A percentile compares a stretch with the other conserved stretches of the same genome.
Conservation (phyloP, 2,888 invertebrate genomes). For the Hyppa rectilinea region DNA sequence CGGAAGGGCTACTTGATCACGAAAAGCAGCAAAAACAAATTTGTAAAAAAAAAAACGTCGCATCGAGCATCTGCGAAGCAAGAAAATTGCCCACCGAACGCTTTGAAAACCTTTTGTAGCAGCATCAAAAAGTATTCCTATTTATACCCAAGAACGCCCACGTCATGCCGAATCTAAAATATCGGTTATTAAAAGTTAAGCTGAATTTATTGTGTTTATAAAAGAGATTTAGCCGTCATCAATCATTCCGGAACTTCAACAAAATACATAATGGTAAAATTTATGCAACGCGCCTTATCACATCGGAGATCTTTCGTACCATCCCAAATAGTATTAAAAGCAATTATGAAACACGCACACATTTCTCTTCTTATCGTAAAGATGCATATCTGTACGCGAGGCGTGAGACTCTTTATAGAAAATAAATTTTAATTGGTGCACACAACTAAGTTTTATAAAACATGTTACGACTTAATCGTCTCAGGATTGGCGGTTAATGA, state of each 20-base stretch:
- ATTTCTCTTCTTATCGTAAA: slow-evolving; percentile 79
- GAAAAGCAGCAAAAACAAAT: slow-evolving; percentile 16
- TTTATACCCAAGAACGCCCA: slow-evolving; percentile 43
- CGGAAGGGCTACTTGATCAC: background rate
- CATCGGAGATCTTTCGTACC: slow-evolving; percentile 71
- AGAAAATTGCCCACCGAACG: slow-evolving; percentile 36
- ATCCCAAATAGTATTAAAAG: slow-evolving; percentile 80
- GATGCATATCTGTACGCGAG: slow-evolving; percentile 80
- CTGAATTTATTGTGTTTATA: slow-evolving; percentile 65
- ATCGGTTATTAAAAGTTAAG: slow-evolving; percentile 56
- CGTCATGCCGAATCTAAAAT: slow-evolving; percentile 54
- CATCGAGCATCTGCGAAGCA: slow-evolving; percentile 28
- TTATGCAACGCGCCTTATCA: slow-evolving; percentile 72
- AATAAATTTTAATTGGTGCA: slow-evolving; percentile 87
- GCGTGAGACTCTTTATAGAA: slow-evolving; percentile 83
- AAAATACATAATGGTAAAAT: slow-evolving; percentile 76
- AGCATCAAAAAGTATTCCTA: slow-evolving; percentile 41
- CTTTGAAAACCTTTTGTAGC: slow-evolving; percentile 36
- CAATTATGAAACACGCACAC: slow-evolving; percentile 82
- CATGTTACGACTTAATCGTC: slow-evolving; percentile 87
- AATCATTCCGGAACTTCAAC: slow-evolving; percentile 76
- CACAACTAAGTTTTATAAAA: slow-evolving; percentile 83
- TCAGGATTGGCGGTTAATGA: slow-evolving; percentile 87
- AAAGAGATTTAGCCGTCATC: slow-evolving; percentile 71
- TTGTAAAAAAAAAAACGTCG: slow-evolving; percentile 47